phyloP scores from a whole-genome alignment of 2,113 vertebrate species.

The Phoenicopterus ruber region DNA sequence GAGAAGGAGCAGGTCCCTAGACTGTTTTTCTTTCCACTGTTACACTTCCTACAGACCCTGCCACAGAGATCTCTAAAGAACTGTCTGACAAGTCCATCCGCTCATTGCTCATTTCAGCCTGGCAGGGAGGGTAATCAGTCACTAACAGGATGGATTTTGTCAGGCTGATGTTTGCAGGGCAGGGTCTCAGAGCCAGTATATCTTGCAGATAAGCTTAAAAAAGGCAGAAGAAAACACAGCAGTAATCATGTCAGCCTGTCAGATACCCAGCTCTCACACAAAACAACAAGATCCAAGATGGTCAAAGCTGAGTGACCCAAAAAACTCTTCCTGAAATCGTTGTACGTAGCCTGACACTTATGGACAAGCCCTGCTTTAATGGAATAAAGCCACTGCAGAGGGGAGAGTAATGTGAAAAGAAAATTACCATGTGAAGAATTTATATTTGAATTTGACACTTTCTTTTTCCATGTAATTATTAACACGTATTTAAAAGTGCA shows the following conservation, averaged over 20 bases:
- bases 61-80: neutral
- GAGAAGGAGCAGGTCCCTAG: neutral
- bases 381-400: conserved; percentile 19
- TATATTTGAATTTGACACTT: neutral
- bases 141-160: neutral
- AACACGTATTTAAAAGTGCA: neutral
- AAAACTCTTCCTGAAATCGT: conserved; percentile 13
- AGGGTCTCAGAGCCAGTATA: neutral
- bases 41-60: neutral
- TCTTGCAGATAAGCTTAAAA: neutral
- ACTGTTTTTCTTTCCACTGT: neutral
- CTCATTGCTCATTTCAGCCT: neutral
- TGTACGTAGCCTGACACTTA: conserved; percentile 30
- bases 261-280: conserved; percentile 16
- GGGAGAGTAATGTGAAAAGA: conserved; percentile 20
- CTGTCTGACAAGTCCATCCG: neutral
- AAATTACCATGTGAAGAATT: conserved; percentile 47
- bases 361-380: conserved; percentile 8
- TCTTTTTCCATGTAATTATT: conserved; percentile 11
- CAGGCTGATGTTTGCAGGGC: neutral
- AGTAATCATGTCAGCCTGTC: conserved; percentile 55
- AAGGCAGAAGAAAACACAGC: conserved; percentile 23
- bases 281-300: conserved; percentile 33
- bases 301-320: conserved; percentile 53
- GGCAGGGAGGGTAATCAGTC: neutral